Evolutionary conservation across 2,888 invertebrate genomes (phyloP).

Genomic region (Petrolisthes manimaculis): DNA sequence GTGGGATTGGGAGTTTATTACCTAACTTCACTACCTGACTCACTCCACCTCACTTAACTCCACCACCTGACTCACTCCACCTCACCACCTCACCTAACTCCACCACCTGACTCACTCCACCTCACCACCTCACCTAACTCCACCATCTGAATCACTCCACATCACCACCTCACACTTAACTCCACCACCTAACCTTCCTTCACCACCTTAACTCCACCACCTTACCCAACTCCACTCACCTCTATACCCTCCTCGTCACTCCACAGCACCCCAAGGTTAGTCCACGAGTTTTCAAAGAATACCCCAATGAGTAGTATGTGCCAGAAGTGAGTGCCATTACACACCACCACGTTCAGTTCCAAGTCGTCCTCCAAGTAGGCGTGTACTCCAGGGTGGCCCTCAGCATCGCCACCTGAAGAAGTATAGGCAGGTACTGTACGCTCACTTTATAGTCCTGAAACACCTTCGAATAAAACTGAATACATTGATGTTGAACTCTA

Average conservation of each 20-base stretch:
- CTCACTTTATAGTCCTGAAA: no score
- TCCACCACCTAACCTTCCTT: not conserved
- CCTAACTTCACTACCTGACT: no score
- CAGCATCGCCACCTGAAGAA: conserved; percentile 66
- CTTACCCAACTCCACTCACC: conserved; percentile 22
- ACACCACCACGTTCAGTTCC: conserved; percentile 65
- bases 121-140: not conserved
- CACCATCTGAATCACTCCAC: no score
- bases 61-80: no score
- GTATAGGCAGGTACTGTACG: no score
- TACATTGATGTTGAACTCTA: no score
- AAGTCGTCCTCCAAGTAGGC: conserved; percentile 65
- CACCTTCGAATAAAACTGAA: no score
- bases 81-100: no score
- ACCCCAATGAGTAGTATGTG: conserved; percentile 58
- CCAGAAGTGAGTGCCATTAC: conserved; percentile 67
- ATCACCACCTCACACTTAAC: not conserved
- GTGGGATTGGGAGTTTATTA: no score
- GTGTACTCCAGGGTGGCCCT: conserved; percentile 66
- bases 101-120: no score
- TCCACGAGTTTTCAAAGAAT: conserved; percentile 66
- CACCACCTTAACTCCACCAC: not conserved
- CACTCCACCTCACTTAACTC: no score
- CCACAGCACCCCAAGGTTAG: conserved; percentile 66
- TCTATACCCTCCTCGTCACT: conserved; percentile 35